Evolutionary conservation across 2,113 vertebrate species (phyloP).

Genomic region (Acrocephalus arundinaceus): DNA sequence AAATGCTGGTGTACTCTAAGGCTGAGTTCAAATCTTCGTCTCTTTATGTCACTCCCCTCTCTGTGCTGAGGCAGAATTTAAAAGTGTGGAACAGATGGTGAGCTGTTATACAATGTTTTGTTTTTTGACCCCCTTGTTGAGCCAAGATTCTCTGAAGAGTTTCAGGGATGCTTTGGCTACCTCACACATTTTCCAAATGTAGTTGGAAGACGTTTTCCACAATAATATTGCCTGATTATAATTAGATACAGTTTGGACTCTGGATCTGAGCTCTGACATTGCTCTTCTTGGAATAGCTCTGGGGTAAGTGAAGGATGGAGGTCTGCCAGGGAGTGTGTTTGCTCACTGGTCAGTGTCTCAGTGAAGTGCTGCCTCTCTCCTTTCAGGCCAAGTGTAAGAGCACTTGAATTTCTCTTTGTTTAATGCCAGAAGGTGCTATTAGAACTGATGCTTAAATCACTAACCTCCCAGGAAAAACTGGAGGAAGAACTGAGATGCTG

Average conservation of each 20-base stretch:
- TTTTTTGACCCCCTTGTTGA: background rate
- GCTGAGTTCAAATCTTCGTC: slow-evolving; percentile 70
- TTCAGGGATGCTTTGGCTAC: slow-evolving; percentile 43
- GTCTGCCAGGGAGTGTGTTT: background rate
- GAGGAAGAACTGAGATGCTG: background rate
- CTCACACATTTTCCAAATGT: slow-evolving; percentile 37
- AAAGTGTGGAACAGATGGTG: slow-evolving; percentile 30
- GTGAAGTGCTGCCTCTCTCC: background rate
- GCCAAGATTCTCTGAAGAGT: background rate
- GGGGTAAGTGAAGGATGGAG: background rate
- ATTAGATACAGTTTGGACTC: background rate
- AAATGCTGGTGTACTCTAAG: slow-evolving; percentile 33
- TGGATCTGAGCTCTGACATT: background rate
- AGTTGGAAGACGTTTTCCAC: background rate
- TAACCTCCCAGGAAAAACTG: background rate
- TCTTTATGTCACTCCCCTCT: slow-evolving; percentile 50
- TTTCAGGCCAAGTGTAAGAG: background rate
- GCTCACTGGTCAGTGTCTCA: background rate
- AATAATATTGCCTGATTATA: background rate
- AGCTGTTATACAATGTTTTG: background rate
- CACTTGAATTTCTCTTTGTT: background rate
- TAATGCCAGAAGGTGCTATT: background rate
- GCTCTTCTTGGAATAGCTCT: background rate
- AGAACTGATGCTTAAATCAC: background rate
- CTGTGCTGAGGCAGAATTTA: slow-evolving; percentile 16